These are phyloP conservation scores for Melanostoma mellinum DNA, from an alignment of 2,888 invertebrate species.

Conservation along the genomic window DNA sequence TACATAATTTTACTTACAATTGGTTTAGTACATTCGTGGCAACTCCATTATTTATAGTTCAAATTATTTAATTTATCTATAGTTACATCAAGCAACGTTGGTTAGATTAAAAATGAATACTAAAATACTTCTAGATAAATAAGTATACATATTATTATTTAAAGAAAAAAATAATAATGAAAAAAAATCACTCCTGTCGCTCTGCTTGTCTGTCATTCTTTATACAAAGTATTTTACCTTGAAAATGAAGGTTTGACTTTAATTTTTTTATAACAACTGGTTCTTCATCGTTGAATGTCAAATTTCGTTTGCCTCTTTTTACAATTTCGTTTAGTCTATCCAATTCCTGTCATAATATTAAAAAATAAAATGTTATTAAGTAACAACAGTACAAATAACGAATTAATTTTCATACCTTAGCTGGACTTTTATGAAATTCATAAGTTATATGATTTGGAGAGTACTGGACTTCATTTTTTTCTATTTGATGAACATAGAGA, in stretches of 20 bases:
- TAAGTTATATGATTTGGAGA: constrained; percentile 79
- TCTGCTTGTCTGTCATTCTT: constrained; percentile 77
- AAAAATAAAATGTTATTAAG: constrained; percentile 7
- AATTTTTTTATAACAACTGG: constrained; percentile 42
- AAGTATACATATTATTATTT: constrained; percentile 33
- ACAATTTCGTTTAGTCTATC: constrained; percentile 79
- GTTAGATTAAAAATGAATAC: constrained; percentile 33
- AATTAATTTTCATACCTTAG: constrained; percentile 76
- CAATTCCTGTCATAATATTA: constrained; percentile 75
- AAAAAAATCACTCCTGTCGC: constrained; percentile 65
- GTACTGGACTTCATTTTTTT: constrained; percentile 81
- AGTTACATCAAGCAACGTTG: constrained; percentile 12
- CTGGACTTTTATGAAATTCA: constrained; percentile 79
- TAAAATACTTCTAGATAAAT: constrained; percentile 51
- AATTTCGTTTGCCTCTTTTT: constrained; percentile 78
- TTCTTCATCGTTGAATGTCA: constrained; percentile 78
- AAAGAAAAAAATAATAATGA: constrained; percentile 2
- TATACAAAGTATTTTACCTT: constrained; percentile 75
- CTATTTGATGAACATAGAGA: constrained; percentile 85
- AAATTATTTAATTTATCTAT: constrained; percentile 7
- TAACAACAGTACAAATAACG: background rate
- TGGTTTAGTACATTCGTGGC: constrained; percentile 24
- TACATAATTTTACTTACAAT: constrained; percentile 22
- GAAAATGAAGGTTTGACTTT: constrained; percentile 69
- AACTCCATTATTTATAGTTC: constrained; percentile 20